phyloP scores from a whole-genome alignment of 1,140 invertebrate species.

The Drosophila punjabiensis region DNA sequence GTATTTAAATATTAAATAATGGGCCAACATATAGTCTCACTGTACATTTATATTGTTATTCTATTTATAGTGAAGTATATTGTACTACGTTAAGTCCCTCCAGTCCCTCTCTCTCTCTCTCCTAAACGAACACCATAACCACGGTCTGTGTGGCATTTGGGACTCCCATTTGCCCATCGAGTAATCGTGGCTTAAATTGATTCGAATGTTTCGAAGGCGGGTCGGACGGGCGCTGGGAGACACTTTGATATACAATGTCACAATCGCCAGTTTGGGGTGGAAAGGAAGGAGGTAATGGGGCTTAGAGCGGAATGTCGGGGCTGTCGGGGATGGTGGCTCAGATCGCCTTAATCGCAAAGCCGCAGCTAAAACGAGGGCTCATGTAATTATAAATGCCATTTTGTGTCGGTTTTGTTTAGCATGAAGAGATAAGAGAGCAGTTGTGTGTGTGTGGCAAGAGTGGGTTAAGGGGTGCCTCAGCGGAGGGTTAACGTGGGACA shows the following conservation, averaged over 20 bases:
- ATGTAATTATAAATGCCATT: conserved; percentile 73
- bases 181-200: conserved; percentile 25
- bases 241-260: conserved; percentile 10
- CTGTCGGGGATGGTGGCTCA: background rate
- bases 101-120: background rate
- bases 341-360: conserved; percentile 59
- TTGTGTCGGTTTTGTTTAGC: conserved; percentile 52
- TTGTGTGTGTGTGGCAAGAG: conserved; percentile 3
- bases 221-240: too few relatives aligned
- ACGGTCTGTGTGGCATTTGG: background rate
- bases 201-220: conserved; percentile 23
- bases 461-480: conserved; percentile 7
- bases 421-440: conserved; percentile 60
- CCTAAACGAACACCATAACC: too few relatives aligned
- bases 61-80: too few relatives aligned
- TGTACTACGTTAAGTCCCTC: background rate
- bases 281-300: background rate
- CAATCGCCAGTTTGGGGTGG: background rate
- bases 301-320: background rate
- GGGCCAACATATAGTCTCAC: too few relatives aligned
- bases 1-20: too few relatives aligned
- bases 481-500: conserved; percentile 27
- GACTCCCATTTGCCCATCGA: conserved; percentile 7
- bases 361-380: conserved; percentile 53
- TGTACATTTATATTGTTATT: too few relatives aligned